Base-by-base conservation (phyloP, 2,113 vertebrate genomes). In the Equus przewalskii region DNA sequence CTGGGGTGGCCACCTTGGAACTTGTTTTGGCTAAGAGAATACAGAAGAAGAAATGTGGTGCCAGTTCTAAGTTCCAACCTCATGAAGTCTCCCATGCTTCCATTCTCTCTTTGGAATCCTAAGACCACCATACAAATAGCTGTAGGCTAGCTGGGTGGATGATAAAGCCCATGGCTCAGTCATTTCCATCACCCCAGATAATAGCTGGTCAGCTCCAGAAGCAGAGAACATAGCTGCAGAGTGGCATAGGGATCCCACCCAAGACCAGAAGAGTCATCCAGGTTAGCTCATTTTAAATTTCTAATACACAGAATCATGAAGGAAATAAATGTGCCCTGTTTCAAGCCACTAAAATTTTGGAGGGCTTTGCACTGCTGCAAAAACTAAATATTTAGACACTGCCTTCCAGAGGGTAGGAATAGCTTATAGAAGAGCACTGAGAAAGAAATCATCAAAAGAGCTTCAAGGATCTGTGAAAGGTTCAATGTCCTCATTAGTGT, bases 311-410 rank as follows among this genome's bases (percentile, higher is more conserved):
- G 19, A 75, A 44, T n/a, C n/a, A 70, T 28, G 30, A 64, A 19
- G 15, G 5, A 46, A 76, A 36, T 10, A 64, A 41, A 80, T 36
- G 64, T 11, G 0, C 18, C 26, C 46, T 95, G 9, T 69, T 73
- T n/a, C 44, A 28, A 58, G 21, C 1, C 15, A 49, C 24, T 15
- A 56, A 41, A 41, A 56, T 76, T 72, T 51, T 30, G 4, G 19
- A 12, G 24, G 22, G 4, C 1, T 58, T 49, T 49, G 1, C 30
- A 58, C 22, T n/a, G 5, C 13, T 36, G 0, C 0, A 44, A 62
- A 82, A 26, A 14, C 19, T 51, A 58, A 69, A 30, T 51, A 28
- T 36, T 56, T 65, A 64, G 12, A 12, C 0, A 30, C 1, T 14
- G 33, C 7, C 14, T 82, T 78, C 30, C 22, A 65, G 19, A 78